Evolutionary conservation across 2,888 invertebrate species (phyloP).

Genomic region (Drosophila eohydei): DNA sequence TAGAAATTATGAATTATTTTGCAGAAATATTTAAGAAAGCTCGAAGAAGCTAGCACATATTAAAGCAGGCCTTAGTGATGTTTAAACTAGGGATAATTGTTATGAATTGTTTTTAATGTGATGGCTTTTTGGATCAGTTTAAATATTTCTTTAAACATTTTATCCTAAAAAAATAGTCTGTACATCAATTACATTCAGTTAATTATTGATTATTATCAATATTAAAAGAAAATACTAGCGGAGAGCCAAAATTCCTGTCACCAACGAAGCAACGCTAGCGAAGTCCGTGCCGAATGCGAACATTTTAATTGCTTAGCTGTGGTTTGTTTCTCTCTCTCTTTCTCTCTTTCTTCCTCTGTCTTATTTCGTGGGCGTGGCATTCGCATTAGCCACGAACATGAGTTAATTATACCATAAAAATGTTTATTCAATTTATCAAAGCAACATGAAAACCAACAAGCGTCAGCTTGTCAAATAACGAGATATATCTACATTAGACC

Average conservation of each 20-base stretch:
- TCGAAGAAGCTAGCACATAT: too few species aligned
- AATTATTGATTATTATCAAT: too few species aligned
- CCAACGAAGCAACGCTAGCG: constrained; percentile 12
- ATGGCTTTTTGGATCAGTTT: too few species aligned
- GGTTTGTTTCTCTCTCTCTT: background rate
- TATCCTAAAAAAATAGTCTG: too few species aligned
- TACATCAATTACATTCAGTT: too few species aligned
- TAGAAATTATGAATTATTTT: background rate
- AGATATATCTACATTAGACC: constrained; percentile 50
- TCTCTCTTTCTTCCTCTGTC: background rate
- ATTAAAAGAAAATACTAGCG: background rate
- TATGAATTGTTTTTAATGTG: too few species aligned
- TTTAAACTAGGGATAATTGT: too few species aligned
- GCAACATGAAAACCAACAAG: constrained; percentile 59
- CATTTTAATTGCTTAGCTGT: constrained; percentile 43
- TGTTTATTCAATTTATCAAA: constrained; percentile 70
- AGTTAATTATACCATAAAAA: constrained; percentile 67
- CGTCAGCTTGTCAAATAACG: constrained; percentile 65
- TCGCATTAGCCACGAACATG: constrained; percentile 67
- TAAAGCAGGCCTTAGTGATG: too few species aligned
- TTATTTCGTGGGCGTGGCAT: constrained; percentile 42
- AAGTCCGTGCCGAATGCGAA: constrained; percentile 12
- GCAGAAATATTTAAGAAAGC: too few species aligned
- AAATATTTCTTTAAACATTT: too few species aligned
- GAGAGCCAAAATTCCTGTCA: background rate